Evolutionary conservation across 64 coral and sea anemone genomes (phyloP), one percentile per base, ranked within the genome.

Genomic region (Exaiptasia diaphana): DNA sequence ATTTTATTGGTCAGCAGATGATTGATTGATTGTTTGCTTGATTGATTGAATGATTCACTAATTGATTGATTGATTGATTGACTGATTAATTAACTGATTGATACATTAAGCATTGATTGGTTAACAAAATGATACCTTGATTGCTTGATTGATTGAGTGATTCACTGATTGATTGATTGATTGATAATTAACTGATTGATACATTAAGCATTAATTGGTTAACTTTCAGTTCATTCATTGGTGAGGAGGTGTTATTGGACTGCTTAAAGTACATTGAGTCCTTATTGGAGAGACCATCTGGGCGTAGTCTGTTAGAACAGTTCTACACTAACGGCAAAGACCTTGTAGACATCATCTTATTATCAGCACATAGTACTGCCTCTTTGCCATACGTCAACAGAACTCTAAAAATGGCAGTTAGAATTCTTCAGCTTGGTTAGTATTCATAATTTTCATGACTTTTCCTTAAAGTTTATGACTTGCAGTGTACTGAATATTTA

Each of bases 201-300:
- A n/a, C n/a, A n/a, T n/a, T n/a, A n/a, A n/a, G n/a, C n/a, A n/a
- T n/a, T n/a, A n/a, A n/a, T n/a, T n/a, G n/a, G n/a, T n/a, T n/a
- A 10, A 62, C 32, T 76, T 55, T 40, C 44, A 99, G 95, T 31
- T 88, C 90, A 40, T 41, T 78, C 53, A 76, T 99, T 60, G 74
- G 83, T 71, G 95, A 99, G 41, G 95, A 99, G 29, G 85, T 93
- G 14, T 56, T 99, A 26, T 18, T 99, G 7, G 95, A 99, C 65
- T 99, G 95, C n/a, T 52, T 88, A 38, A 92, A 92, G 61, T 93
- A 93, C 60, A 63, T 99, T 10, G 95, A 99, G 30, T 93, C 89
- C 43, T 73, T 99, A 21, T 71, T 99, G 38, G 95, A 93, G 24
- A 88, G 78, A 41, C 73, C 75, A 3, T 75, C 73, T 76, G 95